Percentiles rank a stretch among this genome's conserved stretches.
Evolutionary conservation across 53 echinoderm and acorn worm species (phyloP).

Genomic region (Astropecten irregularis): DNA sequence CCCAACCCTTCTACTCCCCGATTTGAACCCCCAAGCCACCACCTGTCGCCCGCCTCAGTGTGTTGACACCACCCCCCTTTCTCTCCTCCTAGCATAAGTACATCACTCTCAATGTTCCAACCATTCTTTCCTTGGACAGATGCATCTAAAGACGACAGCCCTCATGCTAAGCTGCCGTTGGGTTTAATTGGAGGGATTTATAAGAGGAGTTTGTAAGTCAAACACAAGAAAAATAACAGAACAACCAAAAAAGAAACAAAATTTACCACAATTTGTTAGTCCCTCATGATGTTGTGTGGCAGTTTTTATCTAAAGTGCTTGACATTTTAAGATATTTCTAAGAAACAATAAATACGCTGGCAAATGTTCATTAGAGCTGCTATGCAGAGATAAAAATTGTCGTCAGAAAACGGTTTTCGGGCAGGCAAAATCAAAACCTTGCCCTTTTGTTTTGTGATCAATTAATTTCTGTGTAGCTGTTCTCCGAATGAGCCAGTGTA

Average conservation of each 20-base stretch:
- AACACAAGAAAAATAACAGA: slow-evolving; percentile 48
- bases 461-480: no score
- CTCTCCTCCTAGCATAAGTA: no score
- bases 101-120: slow-evolving; percentile 55
- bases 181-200: slow-evolving; percentile 57
- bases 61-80: no score
- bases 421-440: no score
- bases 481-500: no score
- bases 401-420: no score
- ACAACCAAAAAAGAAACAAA: neutral
- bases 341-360: no score
- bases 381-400: slow-evolving; percentile 1
- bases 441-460: no score
- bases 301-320: neutral
- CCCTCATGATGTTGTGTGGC: slow-evolving; percentile 8
- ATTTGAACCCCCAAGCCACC: neutral
- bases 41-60: no score
- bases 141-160: slow-evolving; percentile 61
- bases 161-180: slow-evolving; percentile 65
- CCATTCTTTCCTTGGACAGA: slow-evolving; percentile 80
- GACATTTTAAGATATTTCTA: no score
- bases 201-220: slow-evolving; percentile 94
- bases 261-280: neutral
- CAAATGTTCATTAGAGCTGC: neutral
- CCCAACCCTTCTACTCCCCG: neutral